Evolutionary conservation across 2,888 invertebrate genomes (phyloP).

Genomic region (Aleiodes leptofemur): DNA sequence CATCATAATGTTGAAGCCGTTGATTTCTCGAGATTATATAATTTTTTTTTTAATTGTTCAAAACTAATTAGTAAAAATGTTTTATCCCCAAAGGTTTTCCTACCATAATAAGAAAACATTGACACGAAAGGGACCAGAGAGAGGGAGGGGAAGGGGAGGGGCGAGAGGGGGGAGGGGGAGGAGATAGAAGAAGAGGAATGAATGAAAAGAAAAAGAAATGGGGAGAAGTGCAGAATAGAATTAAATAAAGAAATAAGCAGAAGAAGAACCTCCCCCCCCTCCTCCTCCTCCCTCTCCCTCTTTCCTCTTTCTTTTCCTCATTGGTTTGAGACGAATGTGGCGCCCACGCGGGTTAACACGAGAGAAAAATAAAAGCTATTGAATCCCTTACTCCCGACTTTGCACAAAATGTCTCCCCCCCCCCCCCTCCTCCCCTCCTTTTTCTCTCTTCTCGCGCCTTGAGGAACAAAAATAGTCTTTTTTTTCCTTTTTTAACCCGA

Average conservation of each 20-base stretch:
- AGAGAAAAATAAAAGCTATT: slow-evolving; percentile 73
- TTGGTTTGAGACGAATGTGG: slow-evolving; percentile 45
- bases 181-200: too few species aligned
- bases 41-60: slow-evolving; percentile 61
- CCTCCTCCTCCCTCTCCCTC: slow-evolving; percentile 1
- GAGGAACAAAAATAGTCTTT: slow-evolving; percentile 72
- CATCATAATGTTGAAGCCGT: slow-evolving; percentile 47
- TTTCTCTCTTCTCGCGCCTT: slow-evolving; percentile 52
- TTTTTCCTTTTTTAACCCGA: slow-evolving; percentile 52
- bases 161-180: too few species aligned
- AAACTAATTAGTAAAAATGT: slow-evolving; percentile 68
- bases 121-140: too few species aligned
- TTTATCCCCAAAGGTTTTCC: slow-evolving; percentile 43
- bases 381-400: slow-evolving; percentile 62
- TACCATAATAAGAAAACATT: slow-evolving; percentile 39
- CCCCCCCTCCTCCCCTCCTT: slow-evolving; percentile 13
- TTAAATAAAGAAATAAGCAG: slow-evolving; percentile 49
- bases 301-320: neutral
- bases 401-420: slow-evolving; percentile 15
- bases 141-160: too few species aligned
- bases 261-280: neutral
- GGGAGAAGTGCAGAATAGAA: slow-evolving; percentile 42
- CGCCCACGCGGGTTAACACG: slow-evolving; percentile 65
- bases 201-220: slow-evolving; percentile 38
- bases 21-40: neutral